phyloP scores from a whole-genome alignment of 2,113 vertebrate genomes.

The Psittacula cyanocephala region DNA sequence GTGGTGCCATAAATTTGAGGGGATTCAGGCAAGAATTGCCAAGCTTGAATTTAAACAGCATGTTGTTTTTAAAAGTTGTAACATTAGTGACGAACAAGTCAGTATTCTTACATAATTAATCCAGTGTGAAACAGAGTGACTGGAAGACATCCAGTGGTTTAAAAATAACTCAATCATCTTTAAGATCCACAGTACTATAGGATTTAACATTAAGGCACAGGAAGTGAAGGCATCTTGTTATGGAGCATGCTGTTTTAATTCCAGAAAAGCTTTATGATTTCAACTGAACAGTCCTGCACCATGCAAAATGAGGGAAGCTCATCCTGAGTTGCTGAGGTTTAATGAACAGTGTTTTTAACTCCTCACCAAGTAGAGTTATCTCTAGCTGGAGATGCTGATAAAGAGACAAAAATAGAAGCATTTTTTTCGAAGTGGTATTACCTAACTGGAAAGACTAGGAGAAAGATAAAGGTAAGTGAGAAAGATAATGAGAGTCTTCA shows the following conservation, averaged over 20 bases:
- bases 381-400: not conserved
- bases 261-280: constrained; percentile 40
- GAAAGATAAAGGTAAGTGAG: not conserved
- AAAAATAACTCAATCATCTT: constrained; percentile 84
- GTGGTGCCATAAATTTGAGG: constrained; percentile 85
- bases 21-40: constrained; percentile 79
- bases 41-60: constrained; percentile 87
- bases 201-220: constrained; percentile 75
- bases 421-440: not conserved
- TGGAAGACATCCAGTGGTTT: constrained; percentile 79
- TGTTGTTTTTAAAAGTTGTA: constrained; percentile 85
- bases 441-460: not conserved
- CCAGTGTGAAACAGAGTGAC: constrained; percentile 80
- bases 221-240: constrained; percentile 74
- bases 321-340: not conserved
- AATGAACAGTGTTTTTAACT: not conserved
- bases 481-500: constrained; percentile 32
- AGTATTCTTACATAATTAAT: constrained; percentile 87
- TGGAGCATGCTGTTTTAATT: constrained; percentile 61
- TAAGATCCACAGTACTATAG: constrained; percentile 74
- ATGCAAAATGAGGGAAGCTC: not conserved
- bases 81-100: constrained; percentile 83
- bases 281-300: not conserved
- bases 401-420: not conserved
- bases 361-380: not conserved